A percentile compares a stretch with the other conserved stretches of the same genome.
Conservation (phyloP, 2,888 invertebrate genomes). For the Watsonalla binaria region DNA sequence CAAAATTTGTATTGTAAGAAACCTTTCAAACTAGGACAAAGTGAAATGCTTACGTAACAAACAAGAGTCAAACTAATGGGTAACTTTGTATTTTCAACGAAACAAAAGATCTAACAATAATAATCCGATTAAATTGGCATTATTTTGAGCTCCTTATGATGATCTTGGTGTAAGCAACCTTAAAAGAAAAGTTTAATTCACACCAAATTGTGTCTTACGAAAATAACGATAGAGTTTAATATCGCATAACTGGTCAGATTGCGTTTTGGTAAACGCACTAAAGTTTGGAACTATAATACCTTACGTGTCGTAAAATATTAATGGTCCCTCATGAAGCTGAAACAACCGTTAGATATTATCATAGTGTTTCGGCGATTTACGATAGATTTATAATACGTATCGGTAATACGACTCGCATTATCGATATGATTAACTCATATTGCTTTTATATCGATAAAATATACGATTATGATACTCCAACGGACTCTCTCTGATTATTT, state of each 20-base stretch:
- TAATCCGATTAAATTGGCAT: too few relatives aligned
- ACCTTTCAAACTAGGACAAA: too few relatives aligned
- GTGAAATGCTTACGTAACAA: too few relatives aligned
- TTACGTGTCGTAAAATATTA: conserved; percentile 24
- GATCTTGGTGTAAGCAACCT: not conserved
- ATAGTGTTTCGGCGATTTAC: conserved; percentile 18
- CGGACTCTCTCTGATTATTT: too few relatives aligned
- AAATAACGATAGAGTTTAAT: not conserved
- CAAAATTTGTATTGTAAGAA: too few relatives aligned
- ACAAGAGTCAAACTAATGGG: too few relatives aligned
- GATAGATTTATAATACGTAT: conserved; percentile 12
- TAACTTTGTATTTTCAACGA: too few relatives aligned
- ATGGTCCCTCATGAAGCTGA: conserved; percentile 20
- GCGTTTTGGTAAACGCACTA: conserved; percentile 4
- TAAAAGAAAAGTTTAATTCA: not conserved
- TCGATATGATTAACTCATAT: not conserved
- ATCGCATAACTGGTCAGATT: not conserved
- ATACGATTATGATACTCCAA: not conserved
- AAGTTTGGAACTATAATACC: conserved; percentile 7
- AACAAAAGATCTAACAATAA: too few relatives aligned
- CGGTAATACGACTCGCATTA: not conserved
- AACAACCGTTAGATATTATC: conserved; percentile 20
- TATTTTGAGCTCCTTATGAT: not conserved
- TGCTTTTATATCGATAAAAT: not conserved
- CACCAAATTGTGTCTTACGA: not conserved